A percentile compares a stretch with the other conserved stretches of the same genome.
phyloP scores from a whole-genome alignment of 2,888 invertebrate genomes.

The Parascotia fuliginaria region DNA sequence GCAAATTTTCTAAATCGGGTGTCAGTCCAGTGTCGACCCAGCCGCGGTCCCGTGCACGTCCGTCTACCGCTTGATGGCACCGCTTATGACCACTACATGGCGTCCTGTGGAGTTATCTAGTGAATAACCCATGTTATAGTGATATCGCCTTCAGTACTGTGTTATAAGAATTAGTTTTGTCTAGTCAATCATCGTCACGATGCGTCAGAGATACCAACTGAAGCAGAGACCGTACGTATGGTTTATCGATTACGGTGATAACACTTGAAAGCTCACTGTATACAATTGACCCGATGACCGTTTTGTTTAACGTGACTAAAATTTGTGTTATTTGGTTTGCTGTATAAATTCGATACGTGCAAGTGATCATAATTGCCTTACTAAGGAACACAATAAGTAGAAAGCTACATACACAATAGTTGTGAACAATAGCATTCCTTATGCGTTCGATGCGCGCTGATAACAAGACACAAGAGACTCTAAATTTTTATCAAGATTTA shows the following conservation, averaged over 20 bases:
- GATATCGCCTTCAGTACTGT: conserved; percentile 56
- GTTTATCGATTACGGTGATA: conserved; percentile 40
- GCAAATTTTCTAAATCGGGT: conserved; percentile 58
- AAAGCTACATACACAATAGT: conserved; percentile 58
- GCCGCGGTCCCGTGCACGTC: conserved; percentile 45
- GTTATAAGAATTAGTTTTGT: conserved; percentile 46
- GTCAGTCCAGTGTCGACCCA: conserved; percentile 48
- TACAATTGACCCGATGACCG: conserved; percentile 54
- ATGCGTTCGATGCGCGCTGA: conserved; percentile 48
- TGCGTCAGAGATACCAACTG: conserved; percentile 83
- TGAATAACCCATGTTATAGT: conserved; percentile 67
- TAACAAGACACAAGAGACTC: conserved; percentile 18
- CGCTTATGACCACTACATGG: conserved; percentile 42
- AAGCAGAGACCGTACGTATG: conserved; percentile 82
- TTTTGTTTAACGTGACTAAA: conserved; percentile 51
- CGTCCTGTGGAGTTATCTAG: conserved; percentile 64
- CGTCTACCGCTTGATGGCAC: conserved; percentile 51
- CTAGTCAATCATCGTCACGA: conserved; percentile 56
- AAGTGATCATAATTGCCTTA: conserved; percentile 51
- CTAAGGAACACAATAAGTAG: conserved; percentile 67
- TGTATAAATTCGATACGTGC: conserved; percentile 55
- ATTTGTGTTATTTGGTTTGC: conserved; percentile 47
- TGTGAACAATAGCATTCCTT: conserved; percentile 71
- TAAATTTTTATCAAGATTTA: conserved; percentile 19
- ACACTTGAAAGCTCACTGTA: conserved; percentile 38